Conservation (phyloP, 2,888 invertebrate genomes). For the Allygus modestus region DNA sequence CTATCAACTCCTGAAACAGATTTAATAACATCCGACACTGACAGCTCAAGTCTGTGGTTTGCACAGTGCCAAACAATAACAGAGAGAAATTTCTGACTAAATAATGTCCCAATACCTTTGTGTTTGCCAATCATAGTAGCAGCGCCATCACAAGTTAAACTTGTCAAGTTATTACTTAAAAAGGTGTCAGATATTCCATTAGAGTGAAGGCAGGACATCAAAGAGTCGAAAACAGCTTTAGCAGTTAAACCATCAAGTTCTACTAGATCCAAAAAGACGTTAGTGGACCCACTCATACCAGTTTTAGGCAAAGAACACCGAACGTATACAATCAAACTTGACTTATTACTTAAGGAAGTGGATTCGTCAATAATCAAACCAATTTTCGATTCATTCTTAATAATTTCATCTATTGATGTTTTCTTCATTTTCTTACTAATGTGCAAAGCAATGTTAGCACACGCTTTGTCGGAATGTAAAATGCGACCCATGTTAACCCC, state of each 20-base stretch:
- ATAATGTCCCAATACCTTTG: constrained; percentile 32
- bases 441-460: constrained; percentile 63
- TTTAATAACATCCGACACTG: constrained; percentile 9
- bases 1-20: constrained; percentile 2
- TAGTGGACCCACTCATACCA: constrained; percentile 44
- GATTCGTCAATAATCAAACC: constrained; percentile 53
- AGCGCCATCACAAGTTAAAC: too few relatives aligned
- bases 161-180: too few relatives aligned
- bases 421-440: constrained; percentile 64
- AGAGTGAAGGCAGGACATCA: constrained; percentile 49
- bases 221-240: constrained; percentile 46
- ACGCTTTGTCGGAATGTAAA: constrained; percentile 55
- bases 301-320: constrained; percentile 52
- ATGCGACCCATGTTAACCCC: constrained; percentile 66
- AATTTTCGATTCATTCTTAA: constrained; percentile 26
- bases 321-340: constrained; percentile 53
- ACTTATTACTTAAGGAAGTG: constrained; percentile 47
- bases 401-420: constrained; percentile 21
- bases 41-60: constrained; percentile 17
- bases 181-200: constrained; percentile 52
- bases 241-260: constrained; percentile 55
- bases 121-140: constrained; percentile 36
- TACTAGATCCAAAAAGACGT: constrained; percentile 53
- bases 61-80: constrained; percentile 35
- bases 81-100: neutral